Evolutionary conservation across 2,888 invertebrate species (phyloP).

Genomic region (Lasioglossum malachurum): DNA sequence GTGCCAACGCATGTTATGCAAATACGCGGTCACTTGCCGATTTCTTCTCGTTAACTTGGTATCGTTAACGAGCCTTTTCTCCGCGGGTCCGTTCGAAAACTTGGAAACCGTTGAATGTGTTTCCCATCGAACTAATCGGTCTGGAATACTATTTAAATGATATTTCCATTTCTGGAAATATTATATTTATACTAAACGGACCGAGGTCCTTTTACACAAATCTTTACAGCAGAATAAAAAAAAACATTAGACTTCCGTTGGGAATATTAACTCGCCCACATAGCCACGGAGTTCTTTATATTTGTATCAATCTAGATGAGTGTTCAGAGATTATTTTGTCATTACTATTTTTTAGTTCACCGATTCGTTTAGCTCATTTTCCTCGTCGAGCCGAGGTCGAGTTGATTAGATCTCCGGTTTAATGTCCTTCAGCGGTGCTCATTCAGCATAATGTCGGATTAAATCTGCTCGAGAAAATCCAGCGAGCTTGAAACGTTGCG

Average conservation of each 20-base stretch:
- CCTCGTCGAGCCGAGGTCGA: background rate
- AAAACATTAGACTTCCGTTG: background rate
- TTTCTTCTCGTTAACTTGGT: slow-evolving; percentile 49
- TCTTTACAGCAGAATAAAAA: too few species aligned
- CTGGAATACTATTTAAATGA: background rate
- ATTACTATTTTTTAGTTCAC: slow-evolving; percentile 1
- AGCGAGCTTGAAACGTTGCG: background rate
- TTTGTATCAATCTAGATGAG: background rate
- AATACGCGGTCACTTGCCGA: slow-evolving; percentile 32
- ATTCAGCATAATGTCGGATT: background rate
- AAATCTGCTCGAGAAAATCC: background rate
- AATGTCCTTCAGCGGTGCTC: slow-evolving; percentile 7
- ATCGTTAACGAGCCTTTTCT: slow-evolving; percentile 20
- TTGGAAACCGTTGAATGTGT: background rate
- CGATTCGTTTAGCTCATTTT: slow-evolving; percentile 2
- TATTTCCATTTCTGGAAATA: background rate
- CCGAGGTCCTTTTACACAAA: too few species aligned
- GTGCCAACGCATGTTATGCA: slow-evolving; percentile 42
- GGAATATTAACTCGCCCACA: background rate
- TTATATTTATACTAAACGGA: too few species aligned
- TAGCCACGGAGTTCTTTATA: background rate
- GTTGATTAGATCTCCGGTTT: background rate
- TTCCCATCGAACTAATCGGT: background rate
- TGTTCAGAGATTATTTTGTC: background rate
- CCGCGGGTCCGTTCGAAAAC: background rate